These are phyloP conservation scores for Metopolophium dirhodum DNA, from an alignment of 1,140 invertebrate genomes.

Conservation along the genomic window DNA sequence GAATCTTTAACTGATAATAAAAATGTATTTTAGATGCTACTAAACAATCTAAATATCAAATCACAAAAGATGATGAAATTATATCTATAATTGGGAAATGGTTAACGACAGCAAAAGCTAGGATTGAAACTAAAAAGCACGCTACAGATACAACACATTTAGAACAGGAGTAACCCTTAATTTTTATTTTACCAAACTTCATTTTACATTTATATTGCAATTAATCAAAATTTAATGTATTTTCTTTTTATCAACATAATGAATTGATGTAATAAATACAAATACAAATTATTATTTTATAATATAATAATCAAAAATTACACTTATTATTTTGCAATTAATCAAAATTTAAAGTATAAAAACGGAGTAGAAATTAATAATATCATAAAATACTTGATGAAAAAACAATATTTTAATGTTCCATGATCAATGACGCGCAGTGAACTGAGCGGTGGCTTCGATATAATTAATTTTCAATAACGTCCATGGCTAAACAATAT, in stretches of 20 bases:
- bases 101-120: neutral
- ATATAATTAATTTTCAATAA: slow-evolving; percentile 21
- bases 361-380: neutral
- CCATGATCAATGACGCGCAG: neutral
- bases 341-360: neutral
- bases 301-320: too few species aligned
- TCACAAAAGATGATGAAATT: neutral
- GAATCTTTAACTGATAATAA: neutral
- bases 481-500: too few species aligned
- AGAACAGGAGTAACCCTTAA: too few species aligned
- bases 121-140: neutral
- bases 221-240: too few species aligned
- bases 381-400: neutral
- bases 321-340: neutral
- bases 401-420: neutral
- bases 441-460: neutral
- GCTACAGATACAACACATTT: too few species aligned
- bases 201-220: too few species aligned
- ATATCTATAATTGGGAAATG: neutral
- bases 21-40: neutral
- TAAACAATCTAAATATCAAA: neutral
- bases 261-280: too few species aligned
- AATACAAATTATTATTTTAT: too few species aligned
- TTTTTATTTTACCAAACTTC: too few species aligned
- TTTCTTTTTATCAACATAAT: too few species aligned